Evolutionary conservation across 2,113 vertebrate species (phyloP), one percentile per base, ranked within the genome.

Genomic region (Labeo rohita): DNA sequence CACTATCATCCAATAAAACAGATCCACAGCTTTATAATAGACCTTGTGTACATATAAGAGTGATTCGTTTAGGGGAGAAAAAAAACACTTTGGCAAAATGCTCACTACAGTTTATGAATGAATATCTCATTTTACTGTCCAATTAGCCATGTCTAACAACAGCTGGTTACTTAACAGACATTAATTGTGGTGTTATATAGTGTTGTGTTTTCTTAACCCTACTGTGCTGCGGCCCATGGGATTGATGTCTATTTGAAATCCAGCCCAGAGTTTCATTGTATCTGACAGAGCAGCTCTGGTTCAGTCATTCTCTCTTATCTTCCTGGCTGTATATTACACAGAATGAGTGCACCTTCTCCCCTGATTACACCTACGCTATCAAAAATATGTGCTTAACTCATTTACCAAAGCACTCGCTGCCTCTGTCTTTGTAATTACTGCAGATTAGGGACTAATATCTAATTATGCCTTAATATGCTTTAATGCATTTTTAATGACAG

Each of bases 401-500:
- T 93, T 90, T 87, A 84, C 88, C 88, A 85, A 84, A 77, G 77
- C 85, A 54, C 86, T 89, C 85, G 13, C 80, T 84, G 86, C 85
- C 84, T 87, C 88, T 79, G 86, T 90, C 90, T 90, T 90, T 89
- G 90, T 93, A 93, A 94, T 93, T 90, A 93, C 90, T 87, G 85
- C 61, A 90, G 93, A 94, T 93, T 92, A 93, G 92, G 80, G 91
- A 91, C 94, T 93, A 93, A 94, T 93, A 92, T 94, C 90, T 93
- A 93, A 95, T 95, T 93, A 94, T 86, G 89, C 84, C 88, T 89
- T 94, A 95, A 95, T 93, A 94, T 92, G 92, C 91, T 92, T 92
- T 95, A 95, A 95, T 94, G 93, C 89, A 93, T 93, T 93, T 95
- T 94, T 94, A 95, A 95, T 94, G 92, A 91, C 92, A 88, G 89